phyloP scores from a whole-genome alignment of 2,113 vertebrate genomes.

The Myotis davidii region DNA sequence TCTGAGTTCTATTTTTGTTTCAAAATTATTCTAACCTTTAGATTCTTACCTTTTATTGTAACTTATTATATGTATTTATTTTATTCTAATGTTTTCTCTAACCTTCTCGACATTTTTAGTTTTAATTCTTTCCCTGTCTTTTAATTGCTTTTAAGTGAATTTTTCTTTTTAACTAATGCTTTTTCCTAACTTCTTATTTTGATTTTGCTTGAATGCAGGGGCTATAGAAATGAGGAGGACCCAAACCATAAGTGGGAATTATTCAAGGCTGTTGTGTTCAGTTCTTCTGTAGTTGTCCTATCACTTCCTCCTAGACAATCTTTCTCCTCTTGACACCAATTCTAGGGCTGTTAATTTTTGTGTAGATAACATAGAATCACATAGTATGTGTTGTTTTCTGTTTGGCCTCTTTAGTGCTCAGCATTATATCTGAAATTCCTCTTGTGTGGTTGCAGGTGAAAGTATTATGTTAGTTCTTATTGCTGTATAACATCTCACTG shows the following conservation, averaged over 20 bases:
- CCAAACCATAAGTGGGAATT: background rate
- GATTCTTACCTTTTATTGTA: background rate
- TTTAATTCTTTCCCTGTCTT: background rate
- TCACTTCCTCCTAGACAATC: background rate
- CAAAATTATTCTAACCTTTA: constrained; percentile 20
- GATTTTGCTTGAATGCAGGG: background rate
- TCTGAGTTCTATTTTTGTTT: constrained; percentile 27
- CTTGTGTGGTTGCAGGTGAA: background rate
- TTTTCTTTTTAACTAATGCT: constrained; percentile 15
- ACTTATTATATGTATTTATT: background rate
- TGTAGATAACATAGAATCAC: background rate
- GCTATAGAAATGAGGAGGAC: background rate
- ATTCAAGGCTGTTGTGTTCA: background rate
- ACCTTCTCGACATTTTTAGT: background rate
- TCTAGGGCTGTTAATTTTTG: background rate
- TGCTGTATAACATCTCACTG: background rate
- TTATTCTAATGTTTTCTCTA: background rate
- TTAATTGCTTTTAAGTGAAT: background rate
- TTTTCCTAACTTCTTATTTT: background rate
- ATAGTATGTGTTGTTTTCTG: background rate
- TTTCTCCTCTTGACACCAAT: background rate
- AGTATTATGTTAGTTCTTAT: background rate
- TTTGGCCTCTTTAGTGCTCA: background rate
- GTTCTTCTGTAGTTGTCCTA: background rate
- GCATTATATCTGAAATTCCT: background rate